Evolutionary conservation across 1,140 invertebrate genomes (phyloP), one percentile per base, ranked within the genome.

Genomic region (Heliconius melpomene): DNA sequence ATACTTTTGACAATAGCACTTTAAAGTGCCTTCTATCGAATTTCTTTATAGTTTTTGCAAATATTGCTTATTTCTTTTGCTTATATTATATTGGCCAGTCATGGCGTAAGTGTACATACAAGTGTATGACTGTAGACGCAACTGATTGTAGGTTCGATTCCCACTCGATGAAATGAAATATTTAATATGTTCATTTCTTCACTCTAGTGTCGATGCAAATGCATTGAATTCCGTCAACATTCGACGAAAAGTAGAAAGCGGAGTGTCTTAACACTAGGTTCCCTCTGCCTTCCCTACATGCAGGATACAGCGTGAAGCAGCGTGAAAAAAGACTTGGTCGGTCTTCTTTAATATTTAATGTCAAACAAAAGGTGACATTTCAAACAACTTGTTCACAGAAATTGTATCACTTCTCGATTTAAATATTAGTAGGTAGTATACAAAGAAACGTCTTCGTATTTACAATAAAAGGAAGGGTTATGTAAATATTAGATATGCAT

Each of bases 1-100:
- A 76, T 70, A 76, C n/a, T 76, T 76, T 76, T 60, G 54, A 77
- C 60, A 77, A 57, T 71, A 26, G 60, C 66, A 77, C 75, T 50
- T 77, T 77, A 77, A 32, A 75, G 29, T 71, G 46, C 18, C 50
- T 18, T 52, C 60, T 46, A 29, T 71, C 60, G 36, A 2, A 71
- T 46, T 77, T 50, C 70, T 77, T 77, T 16, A 57, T 57, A 66
- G 26, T 66, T 29, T 66, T 66, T 66, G 23, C 8, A 66, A 66
- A 66, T 66, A 29, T 29, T 9, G 0, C 0, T 1, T 16, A 46
- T 46, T 46, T 16, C 13, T 46, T 46, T 46, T 46, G 32, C 6
- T 36, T 36, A 36, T 36, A 36, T 36, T 7, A 29, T 29, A 36
- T 7, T 36, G 6, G 0, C 32, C 32, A 1, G 6, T 36, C 32